Evolutionary conservation across 2,888 invertebrate genomes (phyloP).

Genomic region (Drosophila hamatofila): DNA sequence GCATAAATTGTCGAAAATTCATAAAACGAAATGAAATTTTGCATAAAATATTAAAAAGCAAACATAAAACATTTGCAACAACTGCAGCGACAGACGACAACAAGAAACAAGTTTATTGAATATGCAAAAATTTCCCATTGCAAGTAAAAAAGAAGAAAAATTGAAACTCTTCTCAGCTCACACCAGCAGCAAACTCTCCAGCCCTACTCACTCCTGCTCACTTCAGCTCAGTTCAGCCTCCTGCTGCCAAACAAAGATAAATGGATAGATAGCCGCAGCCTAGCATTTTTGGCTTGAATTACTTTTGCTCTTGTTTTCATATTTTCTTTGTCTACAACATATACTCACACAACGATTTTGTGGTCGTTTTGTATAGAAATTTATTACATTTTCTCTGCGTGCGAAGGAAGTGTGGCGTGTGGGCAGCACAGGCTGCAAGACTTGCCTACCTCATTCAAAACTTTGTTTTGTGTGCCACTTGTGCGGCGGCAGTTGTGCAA

Average conservation of each 20-base stretch:
- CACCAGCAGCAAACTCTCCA: neutral
- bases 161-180: conserved; percentile 14
- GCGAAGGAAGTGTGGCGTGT: conserved; percentile 21
- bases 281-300: conserved; percentile 53
- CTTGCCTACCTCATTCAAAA: conserved; percentile 60
- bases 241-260: conserved; percentile 39
- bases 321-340: conserved; percentile 65
- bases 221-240: neutral
- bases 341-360: conserved; percentile 56
- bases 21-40: conserved; percentile 56
- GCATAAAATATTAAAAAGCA: conserved; percentile 50
- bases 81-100: conserved; percentile 52
- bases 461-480: conserved; percentile 58
- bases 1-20: conserved; percentile 49
- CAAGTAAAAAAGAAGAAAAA: conserved; percentile 28
- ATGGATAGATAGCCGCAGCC: conserved; percentile 58
- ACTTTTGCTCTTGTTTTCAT: conserved; percentile 65
- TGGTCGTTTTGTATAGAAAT: conserved; percentile 75
- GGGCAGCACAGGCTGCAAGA: conserved; percentile 15
- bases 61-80: conserved; percentile 47
- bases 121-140: conserved; percentile 62
- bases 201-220: neutral
- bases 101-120: conserved; percentile 67
- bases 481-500: conserved; percentile 59
- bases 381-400: conserved; percentile 70